Base-by-base conservation (phyloP, 2,797 vertebrate species). In the Epinephelus malabaricus region DNA sequence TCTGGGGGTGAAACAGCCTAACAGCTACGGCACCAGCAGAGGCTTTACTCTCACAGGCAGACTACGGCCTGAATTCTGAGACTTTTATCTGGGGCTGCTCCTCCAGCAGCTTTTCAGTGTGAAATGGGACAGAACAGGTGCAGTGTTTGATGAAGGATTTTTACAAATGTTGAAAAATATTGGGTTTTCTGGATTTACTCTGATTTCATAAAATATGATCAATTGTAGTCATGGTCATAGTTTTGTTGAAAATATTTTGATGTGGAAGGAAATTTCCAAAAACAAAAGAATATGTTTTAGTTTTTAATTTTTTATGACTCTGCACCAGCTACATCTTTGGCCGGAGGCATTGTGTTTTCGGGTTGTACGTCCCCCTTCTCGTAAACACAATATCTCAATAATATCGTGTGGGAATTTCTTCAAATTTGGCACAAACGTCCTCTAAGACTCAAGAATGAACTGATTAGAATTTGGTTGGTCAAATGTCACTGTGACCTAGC, bases 81-180 rank as follows among this genome's bases (percentile, higher is more conserved):
- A 69, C 50, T 73, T 82, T 46, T 62, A 71, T 68, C 51, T 55
- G 45, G 49, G 11, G 56, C 10, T 60, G 69, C 30, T 67, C n/a
- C 18, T 1, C 27, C 38, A 27, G 51, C 19, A 56, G 49, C 68
- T 55, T 34, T 49, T 34, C 21, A 70, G 25, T 18, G 21, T 27
- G 12, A 73, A 55, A 54, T 30, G 23, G 9, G 56, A 27, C 18
- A 15, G 7, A 19, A 34, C 19, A 27, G n/a, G 4, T 21, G 23
- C 14, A 18, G 45, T 7, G 21, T 69, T 49, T 64, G 11, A 27
- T 40, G 58, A 6, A 68, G 43, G 14, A 17, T 25, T n/a, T 19
- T 34, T 34, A 34, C 7, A 34, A 1, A 14, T 61, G 17, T 55
- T 45, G 38, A 50, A 68, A 21, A 43, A 70, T 38, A 2, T 70